Percentiles rank a stretch among this genome's conserved stretches.
These are phyloP conservation scores for Patiria pectinifera DNA, from an alignment of 53 echinoderm and acorn worm species.

Conservation along the genomic window DNA sequence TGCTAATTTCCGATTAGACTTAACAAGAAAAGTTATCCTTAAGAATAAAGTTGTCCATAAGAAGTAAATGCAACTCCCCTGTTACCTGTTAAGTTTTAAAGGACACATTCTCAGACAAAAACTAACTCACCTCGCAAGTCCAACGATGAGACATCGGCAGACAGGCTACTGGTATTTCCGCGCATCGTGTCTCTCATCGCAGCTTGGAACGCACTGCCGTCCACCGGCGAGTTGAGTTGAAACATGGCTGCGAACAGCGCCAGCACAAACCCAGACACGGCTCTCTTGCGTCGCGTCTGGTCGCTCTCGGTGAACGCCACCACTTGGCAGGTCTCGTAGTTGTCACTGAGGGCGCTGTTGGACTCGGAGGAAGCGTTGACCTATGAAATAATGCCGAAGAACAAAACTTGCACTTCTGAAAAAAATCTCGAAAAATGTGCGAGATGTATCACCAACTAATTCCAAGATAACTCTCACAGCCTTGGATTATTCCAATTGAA, in stretches of 20 bases:
- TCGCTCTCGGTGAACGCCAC: conserved; percentile 23
- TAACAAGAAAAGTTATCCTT: too few relatives aligned
- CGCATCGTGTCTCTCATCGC: background rate
- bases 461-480: too few relatives aligned
- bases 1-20: too few relatives aligned
- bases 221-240: conserved; percentile 1
- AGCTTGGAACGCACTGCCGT: background rate
- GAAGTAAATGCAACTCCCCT: too few relatives aligned
- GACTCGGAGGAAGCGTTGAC: background rate
- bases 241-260: conserved; percentile 8
- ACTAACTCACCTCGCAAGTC: background rate
- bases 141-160: background rate
- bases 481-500: too few relatives aligned
- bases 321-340: conserved; percentile 25
- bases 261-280: background rate
- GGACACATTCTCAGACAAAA: too few relatives aligned
- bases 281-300: background rate
- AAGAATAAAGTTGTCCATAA: too few relatives aligned
- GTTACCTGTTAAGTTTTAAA: too few relatives aligned
- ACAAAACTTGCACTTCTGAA: background rate
- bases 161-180: background rate
- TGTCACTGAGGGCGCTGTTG: background rate
- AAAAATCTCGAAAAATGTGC: too few relatives aligned
- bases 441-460: too few relatives aligned
- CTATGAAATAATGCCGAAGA: background rate